These are phyloP conservation scores for Xylota sylvarum DNA, from an alignment of 2,888 invertebrate genomes.

Conservation along the genomic window DNA sequence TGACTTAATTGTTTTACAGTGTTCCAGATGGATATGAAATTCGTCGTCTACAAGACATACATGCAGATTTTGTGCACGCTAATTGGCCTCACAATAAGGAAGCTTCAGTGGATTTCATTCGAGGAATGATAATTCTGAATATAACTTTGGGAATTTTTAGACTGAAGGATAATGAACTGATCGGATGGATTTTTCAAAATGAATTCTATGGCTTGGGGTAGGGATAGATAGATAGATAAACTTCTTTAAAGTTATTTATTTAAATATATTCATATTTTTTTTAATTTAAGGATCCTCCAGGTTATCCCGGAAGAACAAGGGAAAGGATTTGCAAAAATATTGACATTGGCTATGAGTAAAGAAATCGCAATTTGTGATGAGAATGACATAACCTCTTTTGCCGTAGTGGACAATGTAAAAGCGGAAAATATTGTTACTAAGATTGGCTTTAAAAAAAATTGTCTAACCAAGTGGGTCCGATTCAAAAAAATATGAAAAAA, in stretches of 20 bases:
- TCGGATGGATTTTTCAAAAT: constrained; percentile 83
- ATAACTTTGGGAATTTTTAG: constrained; percentile 79
- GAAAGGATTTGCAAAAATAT: constrained; percentile 80
- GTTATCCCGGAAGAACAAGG: constrained; percentile 80
- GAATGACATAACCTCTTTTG: constrained; percentile 80
- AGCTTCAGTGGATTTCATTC: constrained; percentile 80
- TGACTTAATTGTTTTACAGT: constrained; percentile 37
- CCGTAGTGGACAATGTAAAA: constrained; percentile 79
- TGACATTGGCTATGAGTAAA: constrained; percentile 79
- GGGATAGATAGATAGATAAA: constrained; percentile 28
- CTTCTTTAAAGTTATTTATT: not conserved
- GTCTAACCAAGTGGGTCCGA: constrained; percentile 82
- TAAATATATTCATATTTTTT: not conserved
- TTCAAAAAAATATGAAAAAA: constrained; percentile 58
- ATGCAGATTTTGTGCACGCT: constrained; percentile 79
- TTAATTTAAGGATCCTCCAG: constrained; percentile 79
- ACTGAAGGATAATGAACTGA: constrained; percentile 77
- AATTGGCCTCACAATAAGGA: constrained; percentile 81
- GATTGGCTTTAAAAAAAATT: constrained; percentile 79
- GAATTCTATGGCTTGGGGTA: constrained; percentile 82
- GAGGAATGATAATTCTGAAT: constrained; percentile 80
- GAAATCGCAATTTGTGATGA: constrained; percentile 78
- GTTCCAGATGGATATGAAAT: constrained; percentile 80
- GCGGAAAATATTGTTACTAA: constrained; percentile 80
- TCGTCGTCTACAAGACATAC: constrained; percentile 68